Evolutionary conservation across 2,113 vertebrate species (phyloP), one percentile per base, ranked within the genome.

Genomic region (Kryptolebias marmoratus): DNA sequence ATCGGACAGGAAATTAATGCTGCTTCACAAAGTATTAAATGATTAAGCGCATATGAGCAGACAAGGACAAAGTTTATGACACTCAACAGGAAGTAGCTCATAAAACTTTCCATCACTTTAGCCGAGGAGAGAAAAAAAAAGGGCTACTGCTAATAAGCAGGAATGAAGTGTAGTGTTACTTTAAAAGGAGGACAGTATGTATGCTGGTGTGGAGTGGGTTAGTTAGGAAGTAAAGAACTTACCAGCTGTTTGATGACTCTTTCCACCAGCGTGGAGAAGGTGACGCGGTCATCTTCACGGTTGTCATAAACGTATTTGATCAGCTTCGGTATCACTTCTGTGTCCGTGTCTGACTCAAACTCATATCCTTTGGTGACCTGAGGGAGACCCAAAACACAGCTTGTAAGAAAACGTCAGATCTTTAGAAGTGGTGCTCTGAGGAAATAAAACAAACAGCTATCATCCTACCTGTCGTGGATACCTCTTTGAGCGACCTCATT

Each of bases 281-380:
- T 93, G 78, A 96, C 79, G 30, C 87, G 90, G 64, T 97, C 94
- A 0, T 73, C 91, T 81, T 99, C 97, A 67, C 94, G 94, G 91
- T 98, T 97, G 94, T 99, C 96, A 54, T 96, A 97, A 74, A 99
- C 68, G n/a, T 98, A 99, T 77, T 99, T 99, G 87, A 95, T 95
- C 90, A 99, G 22, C 72, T 99, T 99, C 3, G 97, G 96, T 68
- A 99, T 98, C 1, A 97, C 96, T 88, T 99, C 97, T 4, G 97
- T 99, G 84, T 99, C 97, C 0, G 97, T 99, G 85, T 99, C 96
- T 15, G 97, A 99, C 90, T 99, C 97, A 76, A 99, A 99, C 70
- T 96, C 96, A 0, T 98, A 99, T 73, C 96, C 96, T 92, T 98
- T 97, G 90, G 89, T 94, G 86, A 95, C 95, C 97, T 99, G 87